Base-by-base conservation (phyloP, 2,113 vertebrate genomes). In the Myotis brandtii region DNA sequence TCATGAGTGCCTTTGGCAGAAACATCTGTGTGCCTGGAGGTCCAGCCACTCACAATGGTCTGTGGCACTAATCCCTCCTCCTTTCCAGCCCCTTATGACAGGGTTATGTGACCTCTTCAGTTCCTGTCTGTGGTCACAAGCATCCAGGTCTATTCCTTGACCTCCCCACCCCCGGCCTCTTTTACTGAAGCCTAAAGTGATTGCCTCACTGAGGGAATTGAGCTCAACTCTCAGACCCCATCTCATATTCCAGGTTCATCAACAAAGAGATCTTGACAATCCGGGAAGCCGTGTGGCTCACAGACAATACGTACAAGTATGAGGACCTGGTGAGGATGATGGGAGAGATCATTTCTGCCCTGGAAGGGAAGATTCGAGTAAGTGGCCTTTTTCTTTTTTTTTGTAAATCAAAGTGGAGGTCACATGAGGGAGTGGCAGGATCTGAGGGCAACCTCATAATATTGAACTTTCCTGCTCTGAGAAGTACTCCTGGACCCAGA, bases 251-350 rank as follows among this genome's bases (percentile, higher is more conserved):
- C 97, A 99, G 99, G 91, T 99, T 99, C 95, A 99, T 99, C 85
- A 99, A 99, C 98, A 99, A 99, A 97, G 99, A 99, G 93, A 99
- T 99, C 95, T 95, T 99, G 97, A 99, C 99, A 0, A 99, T 99
- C 92, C 98, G 99, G 1, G 99, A 99, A 98, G 99, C 99, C 0
- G 99, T 99, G 67, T 99, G 99, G 99, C 99, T 99, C 72, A 99
- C 99, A 0, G 99, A 99, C 98, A 99, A 99, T 98, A 99, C 99
- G 0, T 99, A 99, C 97, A 99, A 99, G 96, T 99, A 99, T 1
- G 99, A 99, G 90, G 99, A 99, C 96, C 95, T 99, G 96, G 99
- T 99, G 62, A 98, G 99, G 88, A 99, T 99, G 99, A 99, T 99
- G 99, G 99, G 99, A 0, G 99, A 99, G 96, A 99, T 99, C 1